Conservation (phyloP, 2,113 vertebrate species). For the Mesembrinibis cayennensis region DNA sequence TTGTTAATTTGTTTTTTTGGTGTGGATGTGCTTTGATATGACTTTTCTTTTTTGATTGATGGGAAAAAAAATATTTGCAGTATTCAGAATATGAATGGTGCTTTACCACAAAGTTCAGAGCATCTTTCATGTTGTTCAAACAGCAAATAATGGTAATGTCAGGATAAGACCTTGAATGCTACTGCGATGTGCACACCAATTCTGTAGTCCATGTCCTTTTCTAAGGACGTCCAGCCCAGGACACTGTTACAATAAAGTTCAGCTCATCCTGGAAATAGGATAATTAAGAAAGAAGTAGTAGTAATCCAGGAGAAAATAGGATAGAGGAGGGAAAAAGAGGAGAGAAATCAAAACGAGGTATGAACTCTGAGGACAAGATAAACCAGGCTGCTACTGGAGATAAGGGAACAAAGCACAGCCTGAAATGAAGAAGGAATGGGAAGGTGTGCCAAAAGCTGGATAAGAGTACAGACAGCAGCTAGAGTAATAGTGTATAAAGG, state of each 20-base stretch:
- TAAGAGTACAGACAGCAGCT: not conserved
- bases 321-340: not conserved
- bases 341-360: not conserved
- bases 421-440: not conserved
- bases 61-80: not conserved
- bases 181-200: accelerated
- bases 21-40: not conserved
- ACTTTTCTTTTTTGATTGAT: not conserved
- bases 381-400: not conserved
- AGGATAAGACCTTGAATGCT: not conserved
- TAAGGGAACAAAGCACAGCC: not conserved
- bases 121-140: not conserved
- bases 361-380: not conserved
- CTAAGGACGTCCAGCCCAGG: not conserved
- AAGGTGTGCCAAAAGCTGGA: not conserved
- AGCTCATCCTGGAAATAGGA: not conserved
- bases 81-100: not conserved
- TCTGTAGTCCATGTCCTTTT: not conserved
- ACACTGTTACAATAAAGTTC: not conserved
- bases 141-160: not conserved
- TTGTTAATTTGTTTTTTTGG: not conserved
- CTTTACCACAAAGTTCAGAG: not conserved
- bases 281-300: not conserved
- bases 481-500: not conserved
- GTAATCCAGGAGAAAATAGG: not conserved